Evolutionary conservation across 1,140 invertebrate genomes (phyloP).

Genomic region (Trichogramma pretiosum): DNA sequence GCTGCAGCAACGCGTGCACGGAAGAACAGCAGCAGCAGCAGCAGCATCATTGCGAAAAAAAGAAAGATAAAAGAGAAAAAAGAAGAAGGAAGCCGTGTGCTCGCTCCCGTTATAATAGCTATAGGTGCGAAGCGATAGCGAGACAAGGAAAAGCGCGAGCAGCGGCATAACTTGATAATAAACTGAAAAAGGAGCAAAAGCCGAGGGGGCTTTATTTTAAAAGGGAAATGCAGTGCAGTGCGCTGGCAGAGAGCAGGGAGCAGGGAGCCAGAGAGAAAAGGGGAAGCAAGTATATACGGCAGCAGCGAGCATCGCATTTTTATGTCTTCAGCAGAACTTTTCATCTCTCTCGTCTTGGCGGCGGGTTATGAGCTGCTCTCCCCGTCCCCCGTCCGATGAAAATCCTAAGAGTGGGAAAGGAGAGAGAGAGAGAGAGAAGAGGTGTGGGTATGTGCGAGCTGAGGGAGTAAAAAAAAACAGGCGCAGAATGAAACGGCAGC

Average conservation of each 20-base stretch:
- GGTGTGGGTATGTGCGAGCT: constrained; percentile 6
- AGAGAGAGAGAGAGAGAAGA: constrained; percentile 11
- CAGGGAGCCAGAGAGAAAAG: not conserved
- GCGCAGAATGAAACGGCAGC: constrained; percentile 46
- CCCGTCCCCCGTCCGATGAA: not conserved
- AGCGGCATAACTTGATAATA: constrained; percentile 42
- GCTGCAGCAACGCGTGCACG: constrained; percentile 3
- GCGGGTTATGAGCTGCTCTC: not conserved
- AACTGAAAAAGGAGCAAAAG: constrained; percentile 43
- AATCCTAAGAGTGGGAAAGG: constrained; percentile 6
- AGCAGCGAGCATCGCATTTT: constrained; percentile 39
- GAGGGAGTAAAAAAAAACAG: constrained; percentile 31
- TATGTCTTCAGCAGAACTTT: constrained; percentile 49
- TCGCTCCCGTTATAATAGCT: constrained; percentile 11
- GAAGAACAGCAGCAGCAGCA: not conserved
- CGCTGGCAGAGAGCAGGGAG: no score
- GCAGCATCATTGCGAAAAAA: not conserved
- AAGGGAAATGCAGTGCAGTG: constrained; percentile 44
- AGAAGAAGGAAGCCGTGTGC: not conserved
- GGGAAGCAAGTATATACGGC: no score
- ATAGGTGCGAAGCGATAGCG: constrained; percentile 10
- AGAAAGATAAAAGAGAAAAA: constrained; percentile 6
- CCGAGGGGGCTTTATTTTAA: constrained; percentile 47
- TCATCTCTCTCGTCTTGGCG: constrained; percentile 31
- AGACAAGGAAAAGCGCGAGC: not conserved